A percentile compares a stretch with the other conserved stretches of the same genome.
Conservation (phyloP, 2,888 invertebrate genomes). For the Elegia similella region DNA sequence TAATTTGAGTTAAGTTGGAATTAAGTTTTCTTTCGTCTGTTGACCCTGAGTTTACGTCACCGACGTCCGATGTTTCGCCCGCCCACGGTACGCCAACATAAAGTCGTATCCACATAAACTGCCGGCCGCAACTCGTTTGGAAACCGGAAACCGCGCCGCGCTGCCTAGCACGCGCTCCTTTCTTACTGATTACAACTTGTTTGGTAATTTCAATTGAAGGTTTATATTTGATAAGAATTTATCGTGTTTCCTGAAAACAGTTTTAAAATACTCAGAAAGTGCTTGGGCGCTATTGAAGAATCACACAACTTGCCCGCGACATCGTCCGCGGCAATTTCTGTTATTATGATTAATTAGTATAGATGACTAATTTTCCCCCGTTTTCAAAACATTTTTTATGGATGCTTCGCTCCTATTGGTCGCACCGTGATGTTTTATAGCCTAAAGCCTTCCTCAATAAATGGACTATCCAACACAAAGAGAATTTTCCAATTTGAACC, state of each 20-base stretch:
- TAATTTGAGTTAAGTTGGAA: background rate
- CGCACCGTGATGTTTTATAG: too few species aligned
- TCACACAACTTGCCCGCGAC: too few species aligned
- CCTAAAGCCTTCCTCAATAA: too few species aligned
- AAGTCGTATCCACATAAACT: background rate
- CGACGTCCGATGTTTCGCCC: constrained; percentile 33
- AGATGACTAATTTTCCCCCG: too few species aligned
- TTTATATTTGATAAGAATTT: background rate
- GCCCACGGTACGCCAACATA: constrained; percentile 21
- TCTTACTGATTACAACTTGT: background rate
- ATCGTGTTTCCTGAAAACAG: background rate
- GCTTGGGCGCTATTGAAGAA: too few species aligned
- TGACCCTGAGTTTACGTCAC: constrained; percentile 57
- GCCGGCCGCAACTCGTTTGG: background rate
- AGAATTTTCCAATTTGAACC: too few species aligned
- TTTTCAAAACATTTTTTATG: too few species aligned
- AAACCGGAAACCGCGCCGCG: constrained; percentile 5
- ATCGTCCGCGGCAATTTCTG: too few species aligned
- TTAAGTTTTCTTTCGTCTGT: constrained; percentile 33
- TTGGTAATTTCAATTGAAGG: background rate
- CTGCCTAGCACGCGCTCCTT: constrained; percentile 4
- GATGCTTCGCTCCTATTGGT: too few species aligned
- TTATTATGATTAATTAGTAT: too few species aligned
- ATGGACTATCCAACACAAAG: too few species aligned
- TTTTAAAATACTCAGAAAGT: too few species aligned